Base-by-base conservation (phyloP, 2,797 vertebrate species). In the Rhodeus uyekii region DNA sequence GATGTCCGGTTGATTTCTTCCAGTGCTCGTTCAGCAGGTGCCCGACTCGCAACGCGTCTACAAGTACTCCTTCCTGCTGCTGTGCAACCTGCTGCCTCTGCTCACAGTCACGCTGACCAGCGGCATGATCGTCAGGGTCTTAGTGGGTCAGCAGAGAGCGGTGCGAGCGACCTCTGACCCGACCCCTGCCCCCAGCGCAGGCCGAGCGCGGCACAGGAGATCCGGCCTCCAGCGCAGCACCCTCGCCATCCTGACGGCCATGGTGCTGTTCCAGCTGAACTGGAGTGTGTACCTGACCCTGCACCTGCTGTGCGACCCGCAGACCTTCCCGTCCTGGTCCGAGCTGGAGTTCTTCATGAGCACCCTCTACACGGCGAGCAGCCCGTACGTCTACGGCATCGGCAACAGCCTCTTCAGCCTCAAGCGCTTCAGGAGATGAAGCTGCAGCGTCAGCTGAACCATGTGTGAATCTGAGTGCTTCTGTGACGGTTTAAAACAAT, bases 351-450 rank as follows among this genome's bases (percentile, higher is more conserved):
- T 95, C 77, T 92, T 94, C 4, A 90, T 93, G 61, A 85, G 90
- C 13, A 90, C 86, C 0, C 87, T 88, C 13, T 95, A 95, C 39
- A 89, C 91, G n/a, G 91, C 92, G 39, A 61, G 93, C 72, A 93
- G 92, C 80, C 94, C 94, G 0, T 95, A 94, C 27, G 89, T 95
- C 24, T 95, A 93, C 0, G 92, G 92, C 32, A 89, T 93, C 6
- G 94, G 93, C 32, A 91, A 91, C 55, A 89, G 90, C 81, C 63
- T 94, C 39, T 94, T 95, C 78, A 88, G 89, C 10, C 0, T 88
- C 0, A 92, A 87, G 24, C 87, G 78, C 22, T 89, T 88, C 5
- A 7, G 12, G 12, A 7, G 55, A 3, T 27, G 12, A n/a, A n/a
- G n/a, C n/a, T n/a, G n/a, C n/a, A n/a, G n/a, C n/a, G n/a, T n/a